Percentiles rank a stretch among this genome's conserved stretches.
phyloP scores from a whole-genome alignment of 2,888 invertebrate species.

The Carcina quercana region DNA sequence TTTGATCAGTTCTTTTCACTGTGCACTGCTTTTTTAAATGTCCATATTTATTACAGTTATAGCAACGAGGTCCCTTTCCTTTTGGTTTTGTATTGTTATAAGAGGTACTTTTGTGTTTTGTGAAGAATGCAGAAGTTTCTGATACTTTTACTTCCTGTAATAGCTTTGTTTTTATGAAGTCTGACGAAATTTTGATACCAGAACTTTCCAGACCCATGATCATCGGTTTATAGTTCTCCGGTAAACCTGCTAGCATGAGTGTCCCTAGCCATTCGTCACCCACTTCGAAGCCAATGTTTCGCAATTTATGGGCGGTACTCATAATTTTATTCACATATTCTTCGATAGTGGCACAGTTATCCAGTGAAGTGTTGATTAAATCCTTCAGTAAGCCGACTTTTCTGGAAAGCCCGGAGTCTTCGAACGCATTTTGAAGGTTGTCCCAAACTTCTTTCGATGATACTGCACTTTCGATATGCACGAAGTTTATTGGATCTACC shows the following conservation, averaged over 20 bases:
- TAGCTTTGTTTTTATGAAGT: conserved; percentile 16
- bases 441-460: conserved; percentile 12
- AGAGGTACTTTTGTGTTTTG: too few species aligned
- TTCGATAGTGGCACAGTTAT: conserved; percentile 11
- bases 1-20: too few species aligned
- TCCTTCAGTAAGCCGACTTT: conserved; percentile 16
- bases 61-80: conserved; percentile 8
- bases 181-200: background rate
- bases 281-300: conserved; percentile 11
- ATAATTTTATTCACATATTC: conserved; percentile 16
- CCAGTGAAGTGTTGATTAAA: conserved; percentile 14
- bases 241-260: conserved; percentile 11
- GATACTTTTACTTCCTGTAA: conserved; percentile 11
- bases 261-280: conserved; percentile 17
- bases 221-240: conserved; percentile 6
- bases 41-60: conserved; percentile 12
- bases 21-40: conserved; percentile 13
- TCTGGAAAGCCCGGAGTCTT: conserved; percentile 13
- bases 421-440: conserved; percentile 12
- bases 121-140: too few species aligned
- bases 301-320: conserved; percentile 14
- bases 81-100: background rate
- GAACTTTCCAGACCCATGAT: conserved; percentile 2
- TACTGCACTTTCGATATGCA: conserved; percentile 11
- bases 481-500: conserved; percentile 10